Conservation (phyloP, 2,888 invertebrate species). For the Leucoma salicis region DNA sequence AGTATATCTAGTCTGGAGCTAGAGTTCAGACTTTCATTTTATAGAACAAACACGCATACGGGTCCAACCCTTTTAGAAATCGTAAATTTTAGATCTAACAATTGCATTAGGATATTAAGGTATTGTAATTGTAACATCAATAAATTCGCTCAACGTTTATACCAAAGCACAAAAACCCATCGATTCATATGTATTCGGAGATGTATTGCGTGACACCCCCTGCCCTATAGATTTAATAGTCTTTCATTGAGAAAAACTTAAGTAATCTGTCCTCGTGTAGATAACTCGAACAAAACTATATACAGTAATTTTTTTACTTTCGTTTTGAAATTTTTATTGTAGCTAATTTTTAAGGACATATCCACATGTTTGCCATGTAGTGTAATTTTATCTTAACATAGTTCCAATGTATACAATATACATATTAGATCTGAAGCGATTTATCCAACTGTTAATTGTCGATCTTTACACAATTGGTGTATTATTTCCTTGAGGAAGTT, state of each 20-base stretch:
- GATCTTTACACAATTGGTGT: constrained; percentile 30
- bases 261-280: constrained; percentile 61
- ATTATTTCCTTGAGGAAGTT: constrained; percentile 33
- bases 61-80: constrained; percentile 80
- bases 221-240: constrained; percentile 77
- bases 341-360: constrained; percentile 51
- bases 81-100: constrained; percentile 76
- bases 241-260: constrained; percentile 78
- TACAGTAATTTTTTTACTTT: constrained; percentile 31
- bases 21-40: constrained; percentile 52
- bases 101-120: constrained; percentile 76
- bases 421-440: constrained; percentile 61
- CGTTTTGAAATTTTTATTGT: constrained; percentile 35
- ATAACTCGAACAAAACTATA: constrained; percentile 43
- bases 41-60: constrained; percentile 75
- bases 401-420: constrained; percentile 41
- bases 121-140: constrained; percentile 70
- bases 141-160: constrained; percentile 81
- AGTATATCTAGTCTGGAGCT: constrained; percentile 45
- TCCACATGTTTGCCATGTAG: constrained; percentile 60
- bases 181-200: constrained; percentile 75
- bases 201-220: constrained; percentile 68
- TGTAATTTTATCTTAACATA: constrained; percentile 46
- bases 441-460: constrained; percentile 36
- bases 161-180: constrained; percentile 82